phyloP scores from a whole-genome alignment of 2,888 invertebrate species.

The Lumbricus terrestris region DNA sequence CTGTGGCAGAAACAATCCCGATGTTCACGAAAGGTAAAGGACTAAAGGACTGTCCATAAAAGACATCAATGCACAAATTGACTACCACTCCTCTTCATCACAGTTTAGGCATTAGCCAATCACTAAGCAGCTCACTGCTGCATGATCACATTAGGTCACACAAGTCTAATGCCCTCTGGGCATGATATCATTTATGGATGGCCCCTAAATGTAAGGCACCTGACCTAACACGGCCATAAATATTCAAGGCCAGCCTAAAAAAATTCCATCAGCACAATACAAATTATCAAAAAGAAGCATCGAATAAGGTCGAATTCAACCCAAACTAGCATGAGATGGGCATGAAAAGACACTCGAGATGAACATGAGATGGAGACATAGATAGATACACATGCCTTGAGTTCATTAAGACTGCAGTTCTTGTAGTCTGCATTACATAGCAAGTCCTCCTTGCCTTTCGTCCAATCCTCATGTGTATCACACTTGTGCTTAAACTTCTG shows the following conservation, averaged over 20 bases:
- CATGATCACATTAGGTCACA: no score
- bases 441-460: slow-evolving; percentile 97
- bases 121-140: no score
- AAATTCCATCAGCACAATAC: not conserved
- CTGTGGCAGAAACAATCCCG: not conserved
- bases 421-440: slow-evolving; percentile 94
- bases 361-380: not conserved
- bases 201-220: not conserved
- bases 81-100: no score
- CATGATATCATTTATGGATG: no score
- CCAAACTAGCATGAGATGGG: not conserved
- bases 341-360: no score
- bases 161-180: no score
- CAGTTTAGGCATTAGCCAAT: no score
- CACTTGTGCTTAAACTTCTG: slow-evolving; percentile 99
- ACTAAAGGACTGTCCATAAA: no score
- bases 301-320: not conserved
- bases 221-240: not conserved
- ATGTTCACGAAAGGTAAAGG: not conserved
- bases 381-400: slow-evolving; percentile 67
- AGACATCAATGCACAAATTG: no score
- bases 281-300: not conserved
- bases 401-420: slow-evolving; percentile 92
- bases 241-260: not conserved
- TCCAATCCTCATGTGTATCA: slow-evolving; percentile 99